phyloP scores from a whole-genome alignment of 2,113 vertebrate species.

The Xenus cinereus region DNA sequence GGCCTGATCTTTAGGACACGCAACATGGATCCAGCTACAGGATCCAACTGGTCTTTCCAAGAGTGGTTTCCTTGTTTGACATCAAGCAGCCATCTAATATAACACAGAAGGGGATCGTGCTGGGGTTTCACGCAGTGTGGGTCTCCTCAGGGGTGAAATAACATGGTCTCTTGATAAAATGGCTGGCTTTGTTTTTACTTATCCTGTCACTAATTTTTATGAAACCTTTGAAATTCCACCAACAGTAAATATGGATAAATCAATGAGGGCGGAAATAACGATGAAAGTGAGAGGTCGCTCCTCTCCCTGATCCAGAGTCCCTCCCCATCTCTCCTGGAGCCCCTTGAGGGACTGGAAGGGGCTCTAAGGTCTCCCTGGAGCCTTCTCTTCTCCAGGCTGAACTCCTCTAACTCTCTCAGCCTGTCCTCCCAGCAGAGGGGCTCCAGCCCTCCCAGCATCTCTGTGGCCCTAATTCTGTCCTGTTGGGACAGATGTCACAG shows the following conservation, averaged over 20 bases:
- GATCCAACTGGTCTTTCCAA: not conserved
- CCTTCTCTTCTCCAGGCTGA: too few relatives aligned
- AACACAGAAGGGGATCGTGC: rapidly evolving
- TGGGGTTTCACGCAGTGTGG: not conserved
- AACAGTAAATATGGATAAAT: not conserved
- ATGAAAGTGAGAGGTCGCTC: not conserved
- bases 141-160: not conserved
- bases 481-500: not conserved
- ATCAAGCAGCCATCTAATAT: not conserved
- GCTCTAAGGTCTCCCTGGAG: too few relatives aligned
- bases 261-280: not conserved
- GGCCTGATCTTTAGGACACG: not conserved
- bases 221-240: not conserved
- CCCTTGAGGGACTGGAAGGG: too few relatives aligned
- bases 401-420: too few relatives aligned
- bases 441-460: too few relatives aligned
- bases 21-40: not conserved
- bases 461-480: not conserved
- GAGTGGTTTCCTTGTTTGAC: not conserved
- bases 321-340: too few relatives aligned
- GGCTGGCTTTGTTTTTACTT: rapidly evolving
- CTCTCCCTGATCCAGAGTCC: too few relatives aligned
- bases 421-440: too few relatives aligned
- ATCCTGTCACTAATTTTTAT: not conserved
- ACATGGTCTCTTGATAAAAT: not conserved